These are phyloP conservation scores for Aulostomus chinensis DNA, from an alignment of 2,797 vertebrate species.

Conservation along the genomic window DNA sequence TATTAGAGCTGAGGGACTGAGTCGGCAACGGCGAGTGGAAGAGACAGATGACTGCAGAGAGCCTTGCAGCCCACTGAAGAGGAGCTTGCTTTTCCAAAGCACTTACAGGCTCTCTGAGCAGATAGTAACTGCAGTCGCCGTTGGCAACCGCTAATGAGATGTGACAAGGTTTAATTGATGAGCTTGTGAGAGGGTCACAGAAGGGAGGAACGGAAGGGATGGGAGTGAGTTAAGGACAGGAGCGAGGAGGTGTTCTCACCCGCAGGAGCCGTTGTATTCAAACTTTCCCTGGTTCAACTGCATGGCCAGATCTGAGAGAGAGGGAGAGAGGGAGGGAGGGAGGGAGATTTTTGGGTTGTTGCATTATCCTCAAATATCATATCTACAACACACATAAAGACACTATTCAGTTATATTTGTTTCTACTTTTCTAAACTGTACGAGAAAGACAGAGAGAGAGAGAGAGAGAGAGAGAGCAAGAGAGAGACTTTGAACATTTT, in stretches of 20 bases:
- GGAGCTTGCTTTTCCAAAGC: conserved; percentile 44
- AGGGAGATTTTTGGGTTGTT: not conserved
- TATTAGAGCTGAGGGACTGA: conserved; percentile 47
- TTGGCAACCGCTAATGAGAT: conserved; percentile 78
- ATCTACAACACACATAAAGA: not conserved
- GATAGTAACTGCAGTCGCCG: conserved; percentile 58
- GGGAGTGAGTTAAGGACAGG: conserved; percentile 15
- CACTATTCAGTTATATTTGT: no score
- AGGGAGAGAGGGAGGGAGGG: conserved; percentile 46
- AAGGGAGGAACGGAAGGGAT: conserved; percentile 1
- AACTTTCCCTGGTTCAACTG: conserved; percentile 99
- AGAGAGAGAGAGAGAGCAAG: no score
- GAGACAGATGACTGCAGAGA: conserved; percentile 58
- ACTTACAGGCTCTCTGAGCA: conserved; percentile 63
- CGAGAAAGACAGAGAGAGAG: no score
- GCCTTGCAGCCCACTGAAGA: conserved; percentile 29
- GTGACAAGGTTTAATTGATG: conserved; percentile 79
- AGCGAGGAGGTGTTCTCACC: conserved; percentile 84
- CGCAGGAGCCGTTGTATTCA: conserved; percentile 98
- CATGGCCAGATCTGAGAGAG: conserved; percentile 94
- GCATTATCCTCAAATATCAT: not conserved
- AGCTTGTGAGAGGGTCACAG: conserved; percentile 38
- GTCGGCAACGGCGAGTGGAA: conserved; percentile 26
- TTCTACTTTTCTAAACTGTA: no score
- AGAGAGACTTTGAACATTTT: no score